These are phyloP conservation scores for Corticium candelabrum DNA, from an alignment of 37 sponge, comb jelly and placozoan genomes.

Conservation along the genomic window DNA sequence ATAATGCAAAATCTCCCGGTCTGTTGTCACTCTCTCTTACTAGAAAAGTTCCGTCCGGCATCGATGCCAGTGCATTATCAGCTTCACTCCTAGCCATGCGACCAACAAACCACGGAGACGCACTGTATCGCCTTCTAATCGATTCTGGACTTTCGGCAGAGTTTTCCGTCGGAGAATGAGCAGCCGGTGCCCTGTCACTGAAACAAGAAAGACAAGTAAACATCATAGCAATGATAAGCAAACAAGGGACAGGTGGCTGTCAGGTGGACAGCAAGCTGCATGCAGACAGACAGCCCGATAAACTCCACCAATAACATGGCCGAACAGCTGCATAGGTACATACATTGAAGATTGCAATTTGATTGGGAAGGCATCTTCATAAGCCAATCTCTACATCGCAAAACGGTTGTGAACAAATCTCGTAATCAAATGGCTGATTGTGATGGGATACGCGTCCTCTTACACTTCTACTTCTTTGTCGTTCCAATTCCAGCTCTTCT, in stretches of 20 bases:
- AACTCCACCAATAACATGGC: too few species aligned
- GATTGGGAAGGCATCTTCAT: neutral
- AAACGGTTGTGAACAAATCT: neutral
- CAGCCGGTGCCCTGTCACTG: too few species aligned
- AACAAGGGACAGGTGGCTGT: too few species aligned
- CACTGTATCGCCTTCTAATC: neutral
- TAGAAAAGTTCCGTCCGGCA: slow-evolving; percentile 64
- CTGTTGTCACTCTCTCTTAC: slow-evolving; percentile 82
- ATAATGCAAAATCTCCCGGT: slow-evolving; percentile 75
- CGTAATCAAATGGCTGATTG: neutral
- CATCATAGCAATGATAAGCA: too few species aligned
- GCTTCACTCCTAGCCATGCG: slow-evolving; percentile 68
- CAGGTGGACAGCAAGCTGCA: too few species aligned
- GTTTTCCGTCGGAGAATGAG: too few species aligned
- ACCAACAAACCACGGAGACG: slow-evolving; percentile 38
- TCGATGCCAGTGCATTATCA: slow-evolving; percentile 37
- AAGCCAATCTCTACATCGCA: neutral
- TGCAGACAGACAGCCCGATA: too few species aligned
- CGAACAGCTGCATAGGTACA: too few species aligned
- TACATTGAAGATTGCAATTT: neutral
- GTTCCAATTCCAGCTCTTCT: neutral
- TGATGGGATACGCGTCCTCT: neutral
- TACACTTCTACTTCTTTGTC: neutral
- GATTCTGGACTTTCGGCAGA: neutral
- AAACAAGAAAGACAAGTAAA: too few species aligned